Base-by-base conservation (phyloP, 1,140 invertebrate genomes). In the Helicoverpa zea region DNA sequence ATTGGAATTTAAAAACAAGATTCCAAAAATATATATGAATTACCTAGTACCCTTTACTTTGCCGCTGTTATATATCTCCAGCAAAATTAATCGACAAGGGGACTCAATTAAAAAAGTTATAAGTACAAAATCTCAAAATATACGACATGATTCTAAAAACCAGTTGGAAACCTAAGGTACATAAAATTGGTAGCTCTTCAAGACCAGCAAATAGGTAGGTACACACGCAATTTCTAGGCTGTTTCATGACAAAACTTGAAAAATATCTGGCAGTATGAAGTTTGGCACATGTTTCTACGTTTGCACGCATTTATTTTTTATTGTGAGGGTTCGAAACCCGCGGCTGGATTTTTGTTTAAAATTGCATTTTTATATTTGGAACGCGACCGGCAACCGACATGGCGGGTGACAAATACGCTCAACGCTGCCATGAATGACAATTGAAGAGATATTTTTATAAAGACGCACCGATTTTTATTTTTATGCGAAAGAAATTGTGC, bases 351-450 rank as follows among this genome's bases (percentile, higher is more conserved):
- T 93, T 91, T 90, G 88, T 94, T 94, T 94, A 94, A 94, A 94
- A 94, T 94, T 94, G 92, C 92, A 93, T 94, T 94, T 94, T 93
- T 93, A 94, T 94, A 93, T 94, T 94, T 93, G 92, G 89, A 89
- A 90, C 92, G 90, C 92, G 90, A 92, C 88, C 88, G 90, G 90
- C 85, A 84, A 84, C 82, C 87, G 86, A 84, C 89, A 89, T 87
- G 89, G 83, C 88, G 89, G 88, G 90, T 95, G 93, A 95, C 93
- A 95, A 95, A 95, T 95, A 95, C 92, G 89, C 92, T 86, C 76
- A 64, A 76, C 90, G 90, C 89, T 87, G 92, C 90, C 89, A 95
- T 95, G 94, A 95, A 95, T 95, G 94, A 94, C 94, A 95, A 95
- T 95, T 89, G 89, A 92, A 91, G 91, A 91, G 91, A 94, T 95